phyloP scores from a whole-genome alignment of 2,888 invertebrate genomes.

The Polietes domitor region DNA sequence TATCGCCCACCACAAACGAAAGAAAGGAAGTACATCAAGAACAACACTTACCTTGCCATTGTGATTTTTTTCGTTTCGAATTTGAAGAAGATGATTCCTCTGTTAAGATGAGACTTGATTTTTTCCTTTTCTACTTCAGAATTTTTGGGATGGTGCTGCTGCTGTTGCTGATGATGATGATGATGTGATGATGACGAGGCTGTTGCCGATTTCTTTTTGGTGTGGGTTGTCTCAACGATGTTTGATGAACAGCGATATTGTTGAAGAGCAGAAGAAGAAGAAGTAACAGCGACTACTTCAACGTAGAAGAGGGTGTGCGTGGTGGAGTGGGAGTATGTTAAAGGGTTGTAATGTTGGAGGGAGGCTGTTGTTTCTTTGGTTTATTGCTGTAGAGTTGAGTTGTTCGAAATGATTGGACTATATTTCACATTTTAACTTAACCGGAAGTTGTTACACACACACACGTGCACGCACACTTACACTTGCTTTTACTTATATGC shows the following conservation, averaged over 20 bases:
- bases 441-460: conserved; percentile 49
- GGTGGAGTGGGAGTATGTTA: no score
- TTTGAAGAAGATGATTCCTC: conserved; percentile 13
- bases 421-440: conserved; percentile 28
- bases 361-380: background rate
- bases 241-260: background rate
- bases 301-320: background rate
- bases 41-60: conserved; percentile 72
- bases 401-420: background rate
- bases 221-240: background rate
- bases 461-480: conserved; percentile 26
- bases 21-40: conserved; percentile 34
- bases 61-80: conserved; percentile 68
- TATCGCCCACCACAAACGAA: background rate
- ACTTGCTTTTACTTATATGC: conserved; percentile 11
- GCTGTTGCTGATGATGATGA: background rate
- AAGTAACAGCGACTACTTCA: background rate
- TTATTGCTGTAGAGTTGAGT: background rate
- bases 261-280: background rate
- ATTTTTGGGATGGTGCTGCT: conserved; percentile 23
- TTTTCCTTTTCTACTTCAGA: conserved; percentile 23
- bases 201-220: background rate
- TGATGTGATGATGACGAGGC: background rate
- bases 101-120: background rate
- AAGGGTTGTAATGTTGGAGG: background rate